Percentiles rank a stretch among this genome's conserved stretches.
phyloP scores from a whole-genome alignment of 1,140 invertebrate genomes.

The Hormaphis cornu region DNA sequence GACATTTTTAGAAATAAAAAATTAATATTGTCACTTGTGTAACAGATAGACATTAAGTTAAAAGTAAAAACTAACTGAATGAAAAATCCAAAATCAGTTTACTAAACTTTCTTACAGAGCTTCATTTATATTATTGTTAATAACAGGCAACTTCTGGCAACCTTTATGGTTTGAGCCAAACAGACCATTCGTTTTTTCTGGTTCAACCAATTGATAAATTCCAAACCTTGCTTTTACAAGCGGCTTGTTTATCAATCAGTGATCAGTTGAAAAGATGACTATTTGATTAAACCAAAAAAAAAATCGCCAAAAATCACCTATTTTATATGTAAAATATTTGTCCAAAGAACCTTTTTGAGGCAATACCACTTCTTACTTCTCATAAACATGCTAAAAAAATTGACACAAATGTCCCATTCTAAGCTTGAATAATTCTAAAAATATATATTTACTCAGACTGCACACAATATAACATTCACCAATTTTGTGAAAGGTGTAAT shows the following conservation, averaged over 20 bases:
- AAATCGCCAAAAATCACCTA: not conserved
- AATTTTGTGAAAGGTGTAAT: constrained; percentile 23
- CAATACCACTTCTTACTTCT: not conserved
- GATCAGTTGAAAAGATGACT: too few relatives aligned
- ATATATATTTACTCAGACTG: not conserved
- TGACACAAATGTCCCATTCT: constrained; percentile 15
- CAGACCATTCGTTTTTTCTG: too few relatives aligned
- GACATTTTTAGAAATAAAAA: not conserved
- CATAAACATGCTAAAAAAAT: constrained; percentile 24
- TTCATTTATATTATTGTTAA: too few relatives aligned
- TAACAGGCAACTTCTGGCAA: too few relatives aligned
- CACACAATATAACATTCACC: constrained; percentile 3
- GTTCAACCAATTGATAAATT: too few relatives aligned
- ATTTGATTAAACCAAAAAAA: not conserved
- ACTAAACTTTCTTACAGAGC: too few relatives aligned
- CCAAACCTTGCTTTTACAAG: too few relatives aligned
- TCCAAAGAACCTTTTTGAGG: not conserved
- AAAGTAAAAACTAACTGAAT: too few relatives aligned
- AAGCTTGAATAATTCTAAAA: not conserved
- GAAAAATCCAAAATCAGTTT: too few relatives aligned
- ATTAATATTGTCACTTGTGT: not conserved
- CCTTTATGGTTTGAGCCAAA: too few relatives aligned
- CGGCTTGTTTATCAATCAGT: too few relatives aligned
- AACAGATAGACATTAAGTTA: not conserved
- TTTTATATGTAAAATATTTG: not conserved